These are phyloP conservation scores for Argyresthia goedartella DNA, from an alignment of 2,888 invertebrate species.

Conservation along the genomic window DNA sequence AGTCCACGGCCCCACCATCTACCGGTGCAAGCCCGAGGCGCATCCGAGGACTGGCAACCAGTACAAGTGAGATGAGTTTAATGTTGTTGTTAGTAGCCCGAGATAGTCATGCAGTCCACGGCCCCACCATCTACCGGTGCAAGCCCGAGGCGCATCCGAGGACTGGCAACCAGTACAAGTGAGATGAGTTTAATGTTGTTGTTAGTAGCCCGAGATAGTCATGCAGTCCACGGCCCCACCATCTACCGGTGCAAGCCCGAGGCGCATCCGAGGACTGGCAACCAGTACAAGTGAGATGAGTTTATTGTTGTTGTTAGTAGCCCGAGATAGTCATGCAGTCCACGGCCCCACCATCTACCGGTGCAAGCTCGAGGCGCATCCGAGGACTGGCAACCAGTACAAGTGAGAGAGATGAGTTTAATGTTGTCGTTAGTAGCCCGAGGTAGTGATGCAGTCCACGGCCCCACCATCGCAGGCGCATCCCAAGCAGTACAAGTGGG, in stretches of 20 bases:
- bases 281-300: slow-evolving; percentile 87
- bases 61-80: slow-evolving; percentile 87
- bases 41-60: slow-evolving; percentile 94
- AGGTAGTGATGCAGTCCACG: no score
- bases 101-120: slow-evolving; percentile 96
- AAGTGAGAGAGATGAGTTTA: no score
- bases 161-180: slow-evolving; percentile 97
- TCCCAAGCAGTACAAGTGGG: no score
- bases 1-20: slow-evolving; percentile 97
- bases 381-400: slow-evolving; percentile 93
- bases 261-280: slow-evolving; percentile 92
- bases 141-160: slow-evolving; percentile 95
- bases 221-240: slow-evolving; percentile 97
- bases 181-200: no score
- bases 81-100: no score
- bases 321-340: no score
- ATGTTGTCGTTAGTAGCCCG: no score
- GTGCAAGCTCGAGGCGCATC: slow-evolving; percentile 97
- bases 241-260: slow-evolving; percentile 98
- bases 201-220: no score
- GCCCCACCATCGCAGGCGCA: slow-evolving; percentile 97
- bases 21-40: slow-evolving; percentile 94
- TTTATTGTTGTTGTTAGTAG: no score
- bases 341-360: slow-evolving; percentile 99
- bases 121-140: slow-evolving; percentile 98